Conservation (phyloP, 37 sponge, comb jelly and placozoan genomes). For the Aplysina aerophoba region DNA sequence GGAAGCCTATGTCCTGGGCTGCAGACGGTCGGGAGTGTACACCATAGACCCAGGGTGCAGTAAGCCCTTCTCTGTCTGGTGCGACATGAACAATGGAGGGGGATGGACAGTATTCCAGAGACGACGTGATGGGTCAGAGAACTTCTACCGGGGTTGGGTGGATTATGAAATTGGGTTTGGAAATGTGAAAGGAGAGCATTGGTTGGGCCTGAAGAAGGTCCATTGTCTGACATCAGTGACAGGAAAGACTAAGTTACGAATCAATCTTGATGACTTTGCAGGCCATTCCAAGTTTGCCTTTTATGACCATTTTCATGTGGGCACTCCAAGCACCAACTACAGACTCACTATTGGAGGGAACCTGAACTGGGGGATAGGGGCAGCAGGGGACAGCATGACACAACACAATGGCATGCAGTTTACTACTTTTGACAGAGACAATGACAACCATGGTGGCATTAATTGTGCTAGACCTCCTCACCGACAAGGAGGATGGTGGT, state of each 20-base stretch:
- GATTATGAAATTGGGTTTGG: slow-evolving; percentile 67
- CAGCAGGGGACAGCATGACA: background rate
- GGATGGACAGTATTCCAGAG: slow-evolving; percentile 69
- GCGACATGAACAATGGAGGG: slow-evolving; percentile 41
- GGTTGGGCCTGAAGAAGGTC: slow-evolving; percentile 74
- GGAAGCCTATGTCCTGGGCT: slow-evolving; percentile 4
- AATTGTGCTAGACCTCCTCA: background rate
- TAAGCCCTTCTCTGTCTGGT: slow-evolving; percentile 10
- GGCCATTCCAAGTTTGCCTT: background rate
- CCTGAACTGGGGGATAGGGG: background rate
- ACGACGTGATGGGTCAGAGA: slow-evolving; percentile 19
- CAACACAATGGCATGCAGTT: too few relatives aligned
- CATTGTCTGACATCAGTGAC: slow-evolving; percentile 38
- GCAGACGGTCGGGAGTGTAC: slow-evolving; percentile 23
- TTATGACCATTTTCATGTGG: slow-evolving; percentile 3
- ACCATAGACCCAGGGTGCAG: slow-evolving; percentile 36
- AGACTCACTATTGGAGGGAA: slow-evolving; percentile 14
- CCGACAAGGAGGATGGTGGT: slow-evolving; percentile 50
- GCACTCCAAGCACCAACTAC: slow-evolving; percentile 12
- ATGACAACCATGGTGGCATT: background rate
- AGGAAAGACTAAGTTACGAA: background rate
- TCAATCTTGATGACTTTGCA: slow-evolving; percentile 5
- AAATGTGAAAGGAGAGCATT: slow-evolving; percentile 52
- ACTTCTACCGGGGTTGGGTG: slow-evolving; percentile 45
- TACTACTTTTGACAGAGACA: slow-evolving; percentile 5